Percentiles rank a stretch among this genome's conserved stretches.
These are phyloP conservation scores for Apolygus lucorum DNA, from an alignment of 1,140 invertebrate species.

Conservation along the genomic window DNA sequence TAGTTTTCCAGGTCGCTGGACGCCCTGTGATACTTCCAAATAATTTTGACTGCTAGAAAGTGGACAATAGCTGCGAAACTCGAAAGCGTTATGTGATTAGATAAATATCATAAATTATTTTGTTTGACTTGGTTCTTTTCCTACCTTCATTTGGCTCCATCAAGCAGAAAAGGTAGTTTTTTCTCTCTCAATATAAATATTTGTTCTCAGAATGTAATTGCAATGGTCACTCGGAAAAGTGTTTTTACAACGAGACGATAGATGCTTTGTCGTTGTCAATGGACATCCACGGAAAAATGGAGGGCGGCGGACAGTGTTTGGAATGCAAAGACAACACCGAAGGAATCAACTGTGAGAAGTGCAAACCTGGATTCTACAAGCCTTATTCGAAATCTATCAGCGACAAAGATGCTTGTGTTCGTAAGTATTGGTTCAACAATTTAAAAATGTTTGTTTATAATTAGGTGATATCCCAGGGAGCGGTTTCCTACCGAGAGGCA, in stretches of 20 bases:
- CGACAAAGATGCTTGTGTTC: constrained; percentile 84
- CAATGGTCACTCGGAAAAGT: constrained; percentile 84
- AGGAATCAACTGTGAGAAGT: constrained; percentile 95
- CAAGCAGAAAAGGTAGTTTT: too few species aligned
- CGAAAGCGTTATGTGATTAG: too few species aligned
- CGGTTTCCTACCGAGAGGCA: too few species aligned
- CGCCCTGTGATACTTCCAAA: too few species aligned
- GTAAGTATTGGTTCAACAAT: too few species aligned
- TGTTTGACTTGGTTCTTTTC: neutral
- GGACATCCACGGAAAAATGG: constrained; percentile 84
- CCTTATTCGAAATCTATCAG: constrained; percentile 71
- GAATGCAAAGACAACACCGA: constrained; percentile 90
- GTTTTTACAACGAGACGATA: constrained; percentile 75
- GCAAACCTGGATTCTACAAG: constrained; percentile 74
- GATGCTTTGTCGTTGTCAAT: constrained; percentile 69
- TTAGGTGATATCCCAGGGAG: too few species aligned
- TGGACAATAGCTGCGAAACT: too few species aligned
- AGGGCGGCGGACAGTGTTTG: constrained; percentile 85
- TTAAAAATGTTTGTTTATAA: too few species aligned
- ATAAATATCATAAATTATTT: neutral
- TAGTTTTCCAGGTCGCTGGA: too few species aligned
- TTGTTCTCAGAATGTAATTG: constrained; percentile 84
- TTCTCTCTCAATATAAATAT: too few species aligned
- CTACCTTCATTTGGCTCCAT: neutral
- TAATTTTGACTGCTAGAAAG: too few species aligned